Evolutionary conservation across 2,113 vertebrate genomes (phyloP).

Genomic region (Willisornis vidua): DNA sequence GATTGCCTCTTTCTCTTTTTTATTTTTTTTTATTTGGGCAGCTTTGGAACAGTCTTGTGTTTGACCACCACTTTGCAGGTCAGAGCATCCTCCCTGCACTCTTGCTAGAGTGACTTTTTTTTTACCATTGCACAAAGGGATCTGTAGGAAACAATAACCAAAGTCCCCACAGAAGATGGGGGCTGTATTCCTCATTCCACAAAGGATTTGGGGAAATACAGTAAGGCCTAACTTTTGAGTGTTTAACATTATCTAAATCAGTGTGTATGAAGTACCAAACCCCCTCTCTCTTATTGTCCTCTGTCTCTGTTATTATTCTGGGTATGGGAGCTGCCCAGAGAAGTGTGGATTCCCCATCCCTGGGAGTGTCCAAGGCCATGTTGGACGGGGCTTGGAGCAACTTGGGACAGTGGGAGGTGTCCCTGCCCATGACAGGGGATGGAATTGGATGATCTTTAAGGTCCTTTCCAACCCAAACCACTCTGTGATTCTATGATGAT

Average conservation of each 20-base stretch:
- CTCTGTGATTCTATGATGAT: neutral
- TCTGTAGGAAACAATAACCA: neutral
- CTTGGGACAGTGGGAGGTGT: neutral
- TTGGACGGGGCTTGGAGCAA: fast-evolving
- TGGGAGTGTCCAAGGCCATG: neutral
- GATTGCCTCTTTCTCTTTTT: neutral
- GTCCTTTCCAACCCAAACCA: neutral
- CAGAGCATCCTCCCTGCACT: neutral
- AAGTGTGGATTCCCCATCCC: neutral
- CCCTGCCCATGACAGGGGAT: neutral
- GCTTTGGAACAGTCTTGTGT: neutral
- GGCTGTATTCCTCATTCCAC: neutral
- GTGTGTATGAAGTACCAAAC: neutral
- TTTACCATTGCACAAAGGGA: neutral
- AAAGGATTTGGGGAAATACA: neutral
- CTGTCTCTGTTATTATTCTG: neutral
- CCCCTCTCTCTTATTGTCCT: neutral
- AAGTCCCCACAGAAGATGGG: neutral
- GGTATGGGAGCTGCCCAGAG: neutral
- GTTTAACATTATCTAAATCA: neutral
- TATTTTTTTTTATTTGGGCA: neutral
- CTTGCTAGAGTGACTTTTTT: neutral
- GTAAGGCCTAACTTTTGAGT: neutral
- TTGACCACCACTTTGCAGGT: neutral
- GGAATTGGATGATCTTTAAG: neutral